phyloP scores from a whole-genome alignment of 2,113 vertebrate genomes.

The Pandion haliaetus region DNA sequence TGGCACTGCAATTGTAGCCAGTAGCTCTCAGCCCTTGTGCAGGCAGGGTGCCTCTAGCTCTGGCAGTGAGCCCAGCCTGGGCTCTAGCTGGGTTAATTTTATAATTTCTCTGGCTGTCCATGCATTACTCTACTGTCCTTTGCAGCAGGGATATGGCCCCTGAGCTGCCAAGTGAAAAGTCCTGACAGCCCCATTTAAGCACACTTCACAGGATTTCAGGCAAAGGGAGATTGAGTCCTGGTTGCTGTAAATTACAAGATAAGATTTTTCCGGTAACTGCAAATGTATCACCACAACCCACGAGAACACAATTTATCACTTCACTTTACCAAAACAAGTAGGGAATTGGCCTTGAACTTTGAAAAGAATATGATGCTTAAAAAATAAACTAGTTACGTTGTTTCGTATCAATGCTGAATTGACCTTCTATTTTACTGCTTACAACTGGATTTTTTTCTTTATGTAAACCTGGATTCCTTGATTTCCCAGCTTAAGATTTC shows the following conservation, averaged over 20 bases:
- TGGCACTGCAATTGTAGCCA: fast-evolving
- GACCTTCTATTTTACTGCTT: not conserved
- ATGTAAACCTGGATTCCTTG: not conserved
- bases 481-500: not conserved
- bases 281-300: not conserved
- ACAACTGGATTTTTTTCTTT: not conserved
- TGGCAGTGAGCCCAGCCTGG: not conserved
- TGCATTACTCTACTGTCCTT: not conserved
- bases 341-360: not conserved
- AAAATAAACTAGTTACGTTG: not conserved
- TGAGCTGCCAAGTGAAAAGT: not conserved
- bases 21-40: not conserved
- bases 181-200: not conserved
- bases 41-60: not conserved
- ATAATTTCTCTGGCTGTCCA: not conserved
- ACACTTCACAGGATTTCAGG: not conserved
- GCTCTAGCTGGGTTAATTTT: not conserved
- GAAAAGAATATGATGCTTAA: not conserved
- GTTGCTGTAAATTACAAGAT: conserved; percentile 8
- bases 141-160: not conserved
- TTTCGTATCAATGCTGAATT: not conserved
- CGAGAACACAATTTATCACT: not conserved
- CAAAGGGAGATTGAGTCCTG: not conserved
- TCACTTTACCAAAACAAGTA: not conserved
- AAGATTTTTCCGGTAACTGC: conserved; percentile 5